phyloP scores from a whole-genome alignment of 2,888 invertebrate species.

The Andrena haemorrhoa region DNA sequence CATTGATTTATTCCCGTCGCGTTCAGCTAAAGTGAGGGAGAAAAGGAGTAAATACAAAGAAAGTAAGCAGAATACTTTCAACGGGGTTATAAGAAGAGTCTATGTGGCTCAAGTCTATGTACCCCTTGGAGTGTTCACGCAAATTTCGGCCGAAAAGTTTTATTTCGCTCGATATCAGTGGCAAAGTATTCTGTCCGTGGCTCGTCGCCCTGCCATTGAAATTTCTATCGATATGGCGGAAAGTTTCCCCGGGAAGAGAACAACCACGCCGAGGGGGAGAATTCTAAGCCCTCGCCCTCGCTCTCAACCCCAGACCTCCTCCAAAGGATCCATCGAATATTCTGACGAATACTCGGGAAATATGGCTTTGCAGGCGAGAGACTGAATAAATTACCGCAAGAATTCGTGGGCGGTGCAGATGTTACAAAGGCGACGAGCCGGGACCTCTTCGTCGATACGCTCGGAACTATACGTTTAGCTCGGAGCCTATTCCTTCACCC shows the following conservation, averaged over 20 bases:
- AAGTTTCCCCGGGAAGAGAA: slow-evolving; percentile 14
- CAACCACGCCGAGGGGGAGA: slow-evolving; percentile 16
- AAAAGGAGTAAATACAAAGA: background rate
- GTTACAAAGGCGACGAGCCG: slow-evolving; percentile 22
- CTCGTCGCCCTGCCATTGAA: slow-evolving; percentile 10
- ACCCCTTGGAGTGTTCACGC: background rate
- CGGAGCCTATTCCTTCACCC: background rate
- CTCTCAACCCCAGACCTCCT: background rate
- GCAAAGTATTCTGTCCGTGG: background rate
- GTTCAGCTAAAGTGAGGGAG: background rate
- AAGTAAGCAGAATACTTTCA: background rate
- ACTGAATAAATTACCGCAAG: slow-evolving; percentile 18
- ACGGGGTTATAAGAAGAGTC: background rate
- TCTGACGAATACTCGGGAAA: slow-evolving; percentile 24
- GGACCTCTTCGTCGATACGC: slow-evolving; percentile 15
- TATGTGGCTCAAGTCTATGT: background rate
- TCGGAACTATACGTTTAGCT: background rate
- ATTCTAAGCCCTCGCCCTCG: slow-evolving; percentile 22
- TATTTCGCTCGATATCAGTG: slow-evolving; percentile 36
- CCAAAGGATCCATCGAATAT: slow-evolving; percentile 7
- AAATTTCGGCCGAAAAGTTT: slow-evolving; percentile 24
- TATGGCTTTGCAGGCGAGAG: slow-evolving; percentile 12
- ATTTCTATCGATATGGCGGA: slow-evolving; percentile 32
- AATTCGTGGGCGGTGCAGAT: slow-evolving; percentile 16
- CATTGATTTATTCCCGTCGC: background rate